These are phyloP conservation scores for Taurulus bubalis DNA, from an alignment of 2,113 vertebrate genomes.

Conservation along the genomic window DNA sequence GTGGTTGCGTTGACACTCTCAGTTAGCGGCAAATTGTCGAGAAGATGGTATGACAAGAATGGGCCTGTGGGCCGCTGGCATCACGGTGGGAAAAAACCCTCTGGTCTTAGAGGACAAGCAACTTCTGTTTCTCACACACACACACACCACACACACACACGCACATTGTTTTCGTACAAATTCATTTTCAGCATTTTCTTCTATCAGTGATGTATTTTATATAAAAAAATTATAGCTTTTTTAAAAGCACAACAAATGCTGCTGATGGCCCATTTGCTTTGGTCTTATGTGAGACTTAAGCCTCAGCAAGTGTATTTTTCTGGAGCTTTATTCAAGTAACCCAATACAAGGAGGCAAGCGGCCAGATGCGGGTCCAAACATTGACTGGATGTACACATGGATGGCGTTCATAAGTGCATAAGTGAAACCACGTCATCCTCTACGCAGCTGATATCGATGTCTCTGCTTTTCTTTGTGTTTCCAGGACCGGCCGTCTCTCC, in stretches of 20 bases:
- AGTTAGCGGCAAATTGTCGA: slow-evolving; percentile 58
- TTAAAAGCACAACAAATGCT: neutral
- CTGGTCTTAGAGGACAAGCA: slow-evolving; percentile 27
- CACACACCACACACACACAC: slow-evolving; percentile 6
- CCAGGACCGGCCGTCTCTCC: slow-evolving; percentile 85
- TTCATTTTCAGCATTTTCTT: slow-evolving; percentile 5
- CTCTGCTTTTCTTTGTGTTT: slow-evolving; percentile 19
- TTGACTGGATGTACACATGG: neutral
- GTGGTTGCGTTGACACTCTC: slow-evolving; percentile 47
- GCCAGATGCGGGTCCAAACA: neutral
- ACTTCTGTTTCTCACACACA: slow-evolving; percentile 26
- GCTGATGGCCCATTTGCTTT: slow-evolving; percentile 4
- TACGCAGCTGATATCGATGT: neutral
- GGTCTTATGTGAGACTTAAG: neutral
- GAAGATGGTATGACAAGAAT: slow-evolving; percentile 58
- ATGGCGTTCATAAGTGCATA: neutral
- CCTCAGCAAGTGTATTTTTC: neutral
- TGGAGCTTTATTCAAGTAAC: slow-evolving; percentile 1
- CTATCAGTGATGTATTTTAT: neutral
- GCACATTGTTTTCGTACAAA: slow-evolving; percentile 11
- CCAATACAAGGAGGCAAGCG: neutral
- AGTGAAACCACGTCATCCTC: neutral
- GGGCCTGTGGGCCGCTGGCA: slow-evolving; percentile 18
- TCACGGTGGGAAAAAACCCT: slow-evolving; percentile 46
- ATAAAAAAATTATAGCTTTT: neutral